Conservation (phyloP, 2,113 vertebrate species). For the Cnemophilus loriae region DNA sequence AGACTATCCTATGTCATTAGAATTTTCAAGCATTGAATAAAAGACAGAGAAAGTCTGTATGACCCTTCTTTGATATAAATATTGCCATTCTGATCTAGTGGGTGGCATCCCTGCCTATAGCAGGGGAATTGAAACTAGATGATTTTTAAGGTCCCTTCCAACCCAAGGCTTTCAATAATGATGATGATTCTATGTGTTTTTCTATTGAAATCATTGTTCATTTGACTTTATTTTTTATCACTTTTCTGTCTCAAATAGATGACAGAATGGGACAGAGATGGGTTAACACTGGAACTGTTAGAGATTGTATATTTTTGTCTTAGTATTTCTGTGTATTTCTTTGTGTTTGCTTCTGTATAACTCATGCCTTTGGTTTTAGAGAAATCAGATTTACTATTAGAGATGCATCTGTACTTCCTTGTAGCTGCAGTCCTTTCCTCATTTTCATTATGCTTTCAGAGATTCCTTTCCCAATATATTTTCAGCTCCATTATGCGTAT, state of each 20-base stretch:
- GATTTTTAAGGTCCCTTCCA: neutral
- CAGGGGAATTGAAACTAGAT: neutral
- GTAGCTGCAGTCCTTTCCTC: neutral
- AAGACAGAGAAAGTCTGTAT: neutral
- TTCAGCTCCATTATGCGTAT: neutral
- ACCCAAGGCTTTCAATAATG: neutral
- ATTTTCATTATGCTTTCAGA: neutral
- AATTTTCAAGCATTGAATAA: neutral
- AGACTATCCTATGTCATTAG: neutral
- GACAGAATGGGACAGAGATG: too few relatives aligned
- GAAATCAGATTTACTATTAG: neutral
- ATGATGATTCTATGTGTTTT: neutral
- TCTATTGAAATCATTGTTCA: neutral
- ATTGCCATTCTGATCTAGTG: neutral
- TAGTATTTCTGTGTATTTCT: neutral
- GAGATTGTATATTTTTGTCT: neutral
- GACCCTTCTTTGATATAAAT: neutral
- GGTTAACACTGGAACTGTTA: neutral
- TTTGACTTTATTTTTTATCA: neutral
- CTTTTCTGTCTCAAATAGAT: neutral
- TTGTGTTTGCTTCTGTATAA: neutral
- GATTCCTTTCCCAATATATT: neutral
- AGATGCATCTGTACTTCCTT: neutral
- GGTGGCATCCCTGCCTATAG: neutral
- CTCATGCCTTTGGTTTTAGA: neutral